A percentile compares a stretch with the other conserved stretches of the same genome.
These are phyloP conservation scores for Callipepla squamata DNA, from an alignment of 2,113 vertebrate species.

Conservation along the genomic window DNA sequence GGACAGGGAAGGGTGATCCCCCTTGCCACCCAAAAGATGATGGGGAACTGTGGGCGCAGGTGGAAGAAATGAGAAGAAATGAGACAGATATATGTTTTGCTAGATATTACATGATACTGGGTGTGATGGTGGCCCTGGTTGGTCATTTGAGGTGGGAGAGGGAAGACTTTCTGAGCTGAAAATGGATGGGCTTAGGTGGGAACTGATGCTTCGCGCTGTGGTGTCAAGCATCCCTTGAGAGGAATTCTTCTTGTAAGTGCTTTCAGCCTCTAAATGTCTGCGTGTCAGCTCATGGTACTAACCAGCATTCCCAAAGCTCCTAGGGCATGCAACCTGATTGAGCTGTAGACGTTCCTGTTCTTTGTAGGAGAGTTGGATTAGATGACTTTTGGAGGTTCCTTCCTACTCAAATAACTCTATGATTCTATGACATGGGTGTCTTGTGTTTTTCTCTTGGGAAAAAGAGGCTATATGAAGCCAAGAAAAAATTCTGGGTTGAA, in stretches of 20 bases:
- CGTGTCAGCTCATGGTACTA: background rate
- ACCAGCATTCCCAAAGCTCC: background rate
- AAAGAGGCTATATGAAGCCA: background rate
- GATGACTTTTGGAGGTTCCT: too few relatives aligned
- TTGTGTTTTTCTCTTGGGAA: background rate
- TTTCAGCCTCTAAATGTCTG: background rate
- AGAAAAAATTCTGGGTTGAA: background rate
- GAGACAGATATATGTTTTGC: background rate
- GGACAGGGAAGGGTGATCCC: background rate
- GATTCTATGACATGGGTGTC: background rate
- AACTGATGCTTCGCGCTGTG: background rate
- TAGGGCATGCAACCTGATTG: background rate
- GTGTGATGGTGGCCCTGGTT: background rate
- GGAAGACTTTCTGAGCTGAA: background rate
- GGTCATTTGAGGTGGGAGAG: background rate
- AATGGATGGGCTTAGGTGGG: background rate
- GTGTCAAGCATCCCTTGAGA: fast-evolving
- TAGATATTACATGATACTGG: background rate
- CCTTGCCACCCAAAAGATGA: background rate
- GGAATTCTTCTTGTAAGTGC: background rate
- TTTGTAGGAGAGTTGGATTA: too few relatives aligned
- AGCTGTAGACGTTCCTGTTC: too few relatives aligned
- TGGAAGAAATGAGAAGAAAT: background rate
- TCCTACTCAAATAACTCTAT: too few relatives aligned
- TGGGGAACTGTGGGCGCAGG: background rate